Evolutionary conservation across 2,113 vertebrate species (phyloP).

Genomic region (Psilopogon haemacephalus): DNA sequence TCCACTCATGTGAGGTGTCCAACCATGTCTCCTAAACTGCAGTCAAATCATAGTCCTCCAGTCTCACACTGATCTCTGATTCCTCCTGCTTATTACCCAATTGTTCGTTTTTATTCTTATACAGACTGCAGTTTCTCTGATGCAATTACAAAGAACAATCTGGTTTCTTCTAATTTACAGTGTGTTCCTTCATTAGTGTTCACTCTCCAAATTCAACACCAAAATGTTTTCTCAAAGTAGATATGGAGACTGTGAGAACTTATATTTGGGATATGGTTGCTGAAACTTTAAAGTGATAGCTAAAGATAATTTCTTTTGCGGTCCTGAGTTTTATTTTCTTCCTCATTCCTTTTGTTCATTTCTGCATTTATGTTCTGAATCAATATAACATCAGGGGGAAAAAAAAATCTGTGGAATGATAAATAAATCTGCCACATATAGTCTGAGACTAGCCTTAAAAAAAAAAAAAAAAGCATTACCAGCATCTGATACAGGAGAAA

Average conservation of each 20-base stretch:
- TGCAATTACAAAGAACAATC: not conserved
- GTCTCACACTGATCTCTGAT: no score
- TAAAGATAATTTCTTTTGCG: not conserved
- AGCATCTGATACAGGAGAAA: not conserved
- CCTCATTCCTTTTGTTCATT: not conserved
- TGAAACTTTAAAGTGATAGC: not conserved
- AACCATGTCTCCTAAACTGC: no score
- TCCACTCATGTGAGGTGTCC: no score
- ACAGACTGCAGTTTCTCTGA: not conserved
- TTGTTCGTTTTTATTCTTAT: not conserved
- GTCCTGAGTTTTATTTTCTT: not conserved
- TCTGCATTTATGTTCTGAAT: constrained; percentile 2
- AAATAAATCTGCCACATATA: constrained; percentile 33
- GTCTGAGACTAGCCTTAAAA: not conserved
- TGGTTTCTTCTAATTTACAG: not conserved
- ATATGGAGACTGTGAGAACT: not conserved
- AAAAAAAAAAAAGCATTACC: not conserved
- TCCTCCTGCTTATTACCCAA: no score
- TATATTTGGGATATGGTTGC: not conserved
- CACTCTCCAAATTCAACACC: not conserved
- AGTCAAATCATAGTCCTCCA: no score
- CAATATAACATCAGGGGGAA: not conserved
- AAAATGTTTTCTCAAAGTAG: not conserved
- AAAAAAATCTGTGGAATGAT: not conserved
- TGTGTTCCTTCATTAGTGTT: not conserved